Evolutionary conservation across 2,888 invertebrate species (phyloP).

Genomic region (Dicycla oo): DNA sequence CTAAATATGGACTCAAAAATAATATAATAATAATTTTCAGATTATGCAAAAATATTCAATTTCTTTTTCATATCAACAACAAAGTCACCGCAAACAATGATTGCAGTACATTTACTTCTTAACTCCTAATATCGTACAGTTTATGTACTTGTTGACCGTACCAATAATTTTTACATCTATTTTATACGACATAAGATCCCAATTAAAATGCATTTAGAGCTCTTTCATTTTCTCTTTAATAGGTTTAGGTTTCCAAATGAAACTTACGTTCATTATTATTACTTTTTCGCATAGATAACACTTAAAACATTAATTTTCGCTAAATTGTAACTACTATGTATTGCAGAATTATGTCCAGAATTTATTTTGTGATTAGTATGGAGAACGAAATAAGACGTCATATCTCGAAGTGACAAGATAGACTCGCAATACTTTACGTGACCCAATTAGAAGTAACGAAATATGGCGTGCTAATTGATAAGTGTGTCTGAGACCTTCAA

Average conservation of each 20-base stretch:
- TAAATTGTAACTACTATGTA: conserved; percentile 17
- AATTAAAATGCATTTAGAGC: conserved; percentile 56
- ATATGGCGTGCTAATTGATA: neutral
- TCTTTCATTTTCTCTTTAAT: conserved; percentile 48
- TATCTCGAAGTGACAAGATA: neutral
- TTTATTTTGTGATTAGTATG: neutral
- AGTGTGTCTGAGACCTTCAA: conserved; percentile 22
- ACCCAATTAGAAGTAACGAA: conserved; percentile 5
- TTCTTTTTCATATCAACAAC: conserved; percentile 49
- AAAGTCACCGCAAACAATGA: conserved; percentile 43
- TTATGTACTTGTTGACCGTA: conserved; percentile 62
- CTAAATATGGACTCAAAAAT: conserved; percentile 55
- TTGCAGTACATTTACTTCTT: conserved; percentile 52
- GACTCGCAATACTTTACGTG: neutral
- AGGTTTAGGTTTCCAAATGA: neutral
- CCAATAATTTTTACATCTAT: conserved; percentile 64
- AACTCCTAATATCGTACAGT: conserved; percentile 60
- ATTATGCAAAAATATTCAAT: conserved; percentile 66
- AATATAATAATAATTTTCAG: conserved; percentile 53
- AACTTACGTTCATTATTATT: conserved; percentile 7
- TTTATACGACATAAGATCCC: conserved; percentile 45
- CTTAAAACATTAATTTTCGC: neutral
- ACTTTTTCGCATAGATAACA: conserved; percentile 1
- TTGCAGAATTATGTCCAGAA: conserved; percentile 6
- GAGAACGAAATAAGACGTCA: neutral